phyloP scores from a whole-genome alignment of 35 echinoderm and acorn worm genomes.

The Eucidaris tribuloides region DNA sequence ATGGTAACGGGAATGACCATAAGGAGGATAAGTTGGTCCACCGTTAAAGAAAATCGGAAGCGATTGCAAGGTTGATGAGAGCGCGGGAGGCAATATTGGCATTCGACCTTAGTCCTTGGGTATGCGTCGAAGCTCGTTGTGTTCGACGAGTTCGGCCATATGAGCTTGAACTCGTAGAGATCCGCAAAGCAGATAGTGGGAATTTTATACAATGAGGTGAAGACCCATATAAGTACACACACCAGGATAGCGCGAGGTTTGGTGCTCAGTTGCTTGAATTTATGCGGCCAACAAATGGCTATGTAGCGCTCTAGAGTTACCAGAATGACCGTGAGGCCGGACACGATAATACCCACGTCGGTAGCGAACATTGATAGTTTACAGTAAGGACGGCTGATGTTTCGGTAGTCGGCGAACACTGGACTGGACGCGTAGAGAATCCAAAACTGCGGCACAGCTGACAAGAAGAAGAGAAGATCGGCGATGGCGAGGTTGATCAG shows the following conservation, averaged over 20 bases:
- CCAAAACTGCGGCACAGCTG: slow-evolving; percentile 81
- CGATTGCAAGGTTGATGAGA: slow-evolving; percentile 16
- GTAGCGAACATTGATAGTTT: slow-evolving; percentile 63
- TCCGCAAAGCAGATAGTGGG: slow-evolving; percentile 58
- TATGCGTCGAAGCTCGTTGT: background rate
- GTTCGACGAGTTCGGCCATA: slow-evolving; percentile 28
- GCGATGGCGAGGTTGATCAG: slow-evolving; percentile 87
- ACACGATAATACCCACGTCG: slow-evolving; percentile 60
- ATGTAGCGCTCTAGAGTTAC: slow-evolving; percentile 91
- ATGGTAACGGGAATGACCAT: slow-evolving; percentile 85
- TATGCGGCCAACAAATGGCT: slow-evolving; percentile 93
- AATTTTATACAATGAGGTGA: slow-evolving; percentile 74
- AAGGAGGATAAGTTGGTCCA: slow-evolving; percentile 82
- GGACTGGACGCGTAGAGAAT: slow-evolving; percentile 60
- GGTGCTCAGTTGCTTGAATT: slow-evolving; percentile 79
- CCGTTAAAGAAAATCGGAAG: slow-evolving; percentile 53
- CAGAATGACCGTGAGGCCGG: slow-evolving; percentile 72
- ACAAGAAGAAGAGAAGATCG: slow-evolving; percentile 77
- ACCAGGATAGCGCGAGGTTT: slow-evolving; percentile 58
- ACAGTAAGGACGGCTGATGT: slow-evolving; percentile 61
- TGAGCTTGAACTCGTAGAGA: background rate
- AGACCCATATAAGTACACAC: slow-evolving; percentile 65
- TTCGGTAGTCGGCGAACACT: slow-evolving; percentile 60
- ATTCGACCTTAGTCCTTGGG: slow-evolving; percentile 23
- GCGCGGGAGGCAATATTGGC: slow-evolving; percentile 47